These are phyloP conservation scores for Meriones unguiculatus DNA, from an alignment of 2,113 vertebrate species.

Conservation along the genomic window DNA sequence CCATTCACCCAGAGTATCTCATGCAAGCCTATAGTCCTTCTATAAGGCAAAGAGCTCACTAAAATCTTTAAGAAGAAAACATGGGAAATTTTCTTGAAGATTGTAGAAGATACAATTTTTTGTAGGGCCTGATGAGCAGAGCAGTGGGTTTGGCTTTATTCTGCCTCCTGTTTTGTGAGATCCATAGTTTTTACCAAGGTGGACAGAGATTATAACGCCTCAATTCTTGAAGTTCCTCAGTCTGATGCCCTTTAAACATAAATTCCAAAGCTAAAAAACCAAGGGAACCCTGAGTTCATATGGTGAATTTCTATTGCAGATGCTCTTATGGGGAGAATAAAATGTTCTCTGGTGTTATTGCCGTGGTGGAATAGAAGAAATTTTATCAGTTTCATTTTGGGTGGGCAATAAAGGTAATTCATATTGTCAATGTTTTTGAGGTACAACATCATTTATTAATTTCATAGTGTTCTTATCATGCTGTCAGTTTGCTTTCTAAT, in stretches of 20 bases:
- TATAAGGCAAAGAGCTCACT: background rate
- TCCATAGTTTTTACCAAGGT: background rate
- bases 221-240: background rate
- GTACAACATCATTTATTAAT: no score
- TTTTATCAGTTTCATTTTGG: background rate
- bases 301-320: background rate
- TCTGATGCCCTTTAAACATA: background rate
- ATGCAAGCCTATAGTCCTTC: background rate
- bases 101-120: background rate
- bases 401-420: background rate
- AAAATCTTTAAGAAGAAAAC: background rate
- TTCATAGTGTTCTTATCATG: no score
- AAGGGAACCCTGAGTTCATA: background rate
- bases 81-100: background rate
- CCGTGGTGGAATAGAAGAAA: background rate
- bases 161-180: background rate
- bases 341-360: background rate
- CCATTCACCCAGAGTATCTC: background rate
- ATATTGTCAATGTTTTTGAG: background rate
- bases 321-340: background rate
- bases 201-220: background rate
- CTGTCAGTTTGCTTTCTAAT: background rate
- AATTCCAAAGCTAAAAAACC: background rate
- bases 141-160: background rate
- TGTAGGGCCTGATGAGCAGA: background rate